Percentiles rank a stretch among this genome's conserved stretches.
These are phyloP conservation scores for Ceratosolen solmsi DNA, from an alignment of 1,140 invertebrate species.

Conservation along the genomic window DNA sequence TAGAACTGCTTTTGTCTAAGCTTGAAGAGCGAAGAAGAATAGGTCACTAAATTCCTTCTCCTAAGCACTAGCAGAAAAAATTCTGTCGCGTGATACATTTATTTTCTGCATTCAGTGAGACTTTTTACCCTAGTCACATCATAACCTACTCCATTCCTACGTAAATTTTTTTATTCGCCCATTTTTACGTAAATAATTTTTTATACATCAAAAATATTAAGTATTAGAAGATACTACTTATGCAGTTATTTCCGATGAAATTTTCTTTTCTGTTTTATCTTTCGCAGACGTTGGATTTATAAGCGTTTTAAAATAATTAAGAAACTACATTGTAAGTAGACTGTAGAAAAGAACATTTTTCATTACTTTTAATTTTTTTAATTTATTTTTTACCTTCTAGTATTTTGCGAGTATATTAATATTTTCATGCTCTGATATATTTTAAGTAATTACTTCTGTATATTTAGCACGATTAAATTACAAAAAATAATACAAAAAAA, in stretches of 20 bases:
- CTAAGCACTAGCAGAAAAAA: too few relatives aligned
- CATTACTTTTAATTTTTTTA: constrained; percentile 1
- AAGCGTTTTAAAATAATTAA: not conserved
- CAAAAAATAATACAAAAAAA: too few relatives aligned
- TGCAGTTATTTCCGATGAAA: not conserved
- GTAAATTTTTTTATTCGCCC: not conserved
- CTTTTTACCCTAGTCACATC: too few relatives aligned
- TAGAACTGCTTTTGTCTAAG: not conserved
- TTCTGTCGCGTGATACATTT: too few relatives aligned
- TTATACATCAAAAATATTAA: constrained; percentile 41
- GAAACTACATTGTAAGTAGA: not conserved
- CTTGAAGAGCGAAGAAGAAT: not conserved
- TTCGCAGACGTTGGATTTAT: not conserved
- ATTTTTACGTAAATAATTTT: constrained; percentile 1
- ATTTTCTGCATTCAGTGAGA: not conserved
- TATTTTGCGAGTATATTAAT: too few relatives aligned
- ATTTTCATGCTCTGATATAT: too few relatives aligned
- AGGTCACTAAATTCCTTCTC: too few relatives aligned
- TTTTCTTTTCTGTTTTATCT: too few relatives aligned
- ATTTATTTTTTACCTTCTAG: not conserved
- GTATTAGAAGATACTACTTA: constrained; percentile 50
- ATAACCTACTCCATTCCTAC: not conserved
- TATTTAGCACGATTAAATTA: too few relatives aligned
- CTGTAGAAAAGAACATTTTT: not conserved
- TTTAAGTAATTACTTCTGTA: too few relatives aligned